Conservation (phyloP, 37 sponge, comb jelly and placozoan species). For the Spongilla lacustris region DNA sequence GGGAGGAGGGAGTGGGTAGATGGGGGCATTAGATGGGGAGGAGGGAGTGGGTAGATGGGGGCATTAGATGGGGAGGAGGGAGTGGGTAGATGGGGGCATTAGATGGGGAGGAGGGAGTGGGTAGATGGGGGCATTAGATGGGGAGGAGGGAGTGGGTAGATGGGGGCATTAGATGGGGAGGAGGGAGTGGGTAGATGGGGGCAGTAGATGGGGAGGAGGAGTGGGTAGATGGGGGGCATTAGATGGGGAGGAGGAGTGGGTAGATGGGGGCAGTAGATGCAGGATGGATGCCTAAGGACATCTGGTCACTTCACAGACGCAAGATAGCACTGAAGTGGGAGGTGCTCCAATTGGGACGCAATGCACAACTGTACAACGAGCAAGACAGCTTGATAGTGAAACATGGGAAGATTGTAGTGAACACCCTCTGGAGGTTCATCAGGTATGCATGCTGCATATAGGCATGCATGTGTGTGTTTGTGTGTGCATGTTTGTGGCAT, state of each 20-base stretch:
- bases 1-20: no score
- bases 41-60: no score
- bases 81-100: no score
- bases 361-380: slow-evolving; percentile 73
- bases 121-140: no score
- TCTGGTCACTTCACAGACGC: slow-evolving; percentile 36
- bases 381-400: slow-evolving; percentile 78
- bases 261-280: no score
- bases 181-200: neutral
- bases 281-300: neutral
- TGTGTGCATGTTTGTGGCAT: slow-evolving; percentile 14
- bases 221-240: no score
- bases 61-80: no score
- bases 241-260: no score
- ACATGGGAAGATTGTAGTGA: slow-evolving; percentile 36
- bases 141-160: no score
- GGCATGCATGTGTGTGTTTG: neutral
- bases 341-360: slow-evolving; percentile 50
- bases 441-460: slow-evolving; percentile 24
- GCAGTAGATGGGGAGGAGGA: no score
- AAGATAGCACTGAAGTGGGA: slow-evolving; percentile 80
- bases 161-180: neutral
- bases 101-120: no score
- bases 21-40: no score
- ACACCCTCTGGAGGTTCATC: slow-evolving; percentile 68